Percentiles rank a stretch among this genome's conserved stretches.
Evolutionary conservation across 2,888 invertebrate genomes (phyloP).

Genomic region (Noctua janthina): DNA sequence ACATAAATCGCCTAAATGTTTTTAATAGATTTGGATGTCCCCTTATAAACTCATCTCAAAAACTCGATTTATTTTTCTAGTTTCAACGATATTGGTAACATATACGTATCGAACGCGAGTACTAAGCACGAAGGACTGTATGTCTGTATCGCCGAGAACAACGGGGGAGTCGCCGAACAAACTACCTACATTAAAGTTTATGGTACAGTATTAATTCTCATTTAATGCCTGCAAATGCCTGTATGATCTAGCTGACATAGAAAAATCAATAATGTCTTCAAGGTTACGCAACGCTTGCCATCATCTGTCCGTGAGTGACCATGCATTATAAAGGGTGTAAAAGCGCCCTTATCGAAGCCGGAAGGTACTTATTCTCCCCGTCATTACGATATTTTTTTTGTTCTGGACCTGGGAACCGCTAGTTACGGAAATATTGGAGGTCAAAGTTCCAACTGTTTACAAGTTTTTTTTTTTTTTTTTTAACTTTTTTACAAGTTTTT

Average conservation of each 20-base stretch:
- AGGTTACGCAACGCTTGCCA: background rate
- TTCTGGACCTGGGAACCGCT: too few relatives aligned
- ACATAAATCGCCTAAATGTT: too few relatives aligned
- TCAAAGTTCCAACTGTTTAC: too few relatives aligned
- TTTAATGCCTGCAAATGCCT: background rate
- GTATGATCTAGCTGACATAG: background rate
- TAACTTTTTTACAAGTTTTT: too few relatives aligned
- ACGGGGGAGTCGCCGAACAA: slow-evolving; percentile 87
- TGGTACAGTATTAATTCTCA: slow-evolving; percentile 76
- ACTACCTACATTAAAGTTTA: slow-evolving; percentile 80
- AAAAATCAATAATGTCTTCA: background rate
- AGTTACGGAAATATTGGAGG: too few relatives aligned
- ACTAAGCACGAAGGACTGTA: slow-evolving; percentile 88
- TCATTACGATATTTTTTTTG: too few relatives aligned
- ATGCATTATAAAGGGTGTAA: too few relatives aligned
- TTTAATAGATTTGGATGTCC: background rate
- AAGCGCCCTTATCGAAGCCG: too few relatives aligned
- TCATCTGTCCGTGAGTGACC: too few relatives aligned
- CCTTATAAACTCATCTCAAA: background rate
- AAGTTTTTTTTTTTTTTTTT: too few relatives aligned
- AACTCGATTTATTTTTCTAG: slow-evolving; percentile 65
- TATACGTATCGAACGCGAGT: slow-evolving; percentile 84
- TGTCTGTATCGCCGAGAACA: slow-evolving; percentile 90
- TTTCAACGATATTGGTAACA: slow-evolving; percentile 79
- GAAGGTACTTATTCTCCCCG: too few relatives aligned